phyloP scores from a whole-genome alignment of 2,797 vertebrate species.

The Anguilla marmorata region DNA sequence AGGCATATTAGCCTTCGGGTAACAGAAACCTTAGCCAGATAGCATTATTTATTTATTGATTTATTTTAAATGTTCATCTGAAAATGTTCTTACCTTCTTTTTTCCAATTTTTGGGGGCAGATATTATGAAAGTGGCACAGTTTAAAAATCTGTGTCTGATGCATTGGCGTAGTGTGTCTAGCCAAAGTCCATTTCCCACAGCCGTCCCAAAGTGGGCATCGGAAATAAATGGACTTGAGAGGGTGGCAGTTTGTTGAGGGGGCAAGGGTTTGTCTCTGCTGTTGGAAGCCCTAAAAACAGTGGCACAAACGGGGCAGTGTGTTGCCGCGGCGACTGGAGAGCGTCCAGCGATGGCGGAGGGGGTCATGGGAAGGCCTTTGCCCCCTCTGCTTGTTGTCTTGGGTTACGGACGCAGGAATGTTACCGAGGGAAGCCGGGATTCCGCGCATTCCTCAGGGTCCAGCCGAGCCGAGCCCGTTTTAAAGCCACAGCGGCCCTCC shows the following conservation, averaged over 20 bases:
- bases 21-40: neutral
- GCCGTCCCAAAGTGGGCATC: neutral
- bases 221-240: neutral
- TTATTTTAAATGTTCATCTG: neutral
- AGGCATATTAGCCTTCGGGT: neutral
- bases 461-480: conserved; percentile 53
- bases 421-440: conserved; percentile 59
- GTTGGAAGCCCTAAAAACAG: neutral
- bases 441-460: conserved; percentile 62
- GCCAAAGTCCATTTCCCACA: neutral
- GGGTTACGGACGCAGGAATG: conserved; percentile 62
- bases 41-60: neutral
- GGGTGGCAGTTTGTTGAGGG: neutral
- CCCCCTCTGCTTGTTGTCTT: conserved; percentile 46
- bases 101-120: neutral
- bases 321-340: conserved; percentile 26
- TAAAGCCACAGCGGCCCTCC: conserved; percentile 36
- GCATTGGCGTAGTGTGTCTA: neutral
- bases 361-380: conserved; percentile 67
- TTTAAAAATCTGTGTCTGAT: neutral
- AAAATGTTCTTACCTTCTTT: neutral
- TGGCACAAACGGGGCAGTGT: neutral
- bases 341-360: conserved; percentile 34
- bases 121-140: neutral
- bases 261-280: neutral